Percentiles rank a stretch among this genome's conserved stretches.
phyloP scores from a whole-genome alignment of 2,888 invertebrate genomes.

The Archips xylosteana region DNA sequence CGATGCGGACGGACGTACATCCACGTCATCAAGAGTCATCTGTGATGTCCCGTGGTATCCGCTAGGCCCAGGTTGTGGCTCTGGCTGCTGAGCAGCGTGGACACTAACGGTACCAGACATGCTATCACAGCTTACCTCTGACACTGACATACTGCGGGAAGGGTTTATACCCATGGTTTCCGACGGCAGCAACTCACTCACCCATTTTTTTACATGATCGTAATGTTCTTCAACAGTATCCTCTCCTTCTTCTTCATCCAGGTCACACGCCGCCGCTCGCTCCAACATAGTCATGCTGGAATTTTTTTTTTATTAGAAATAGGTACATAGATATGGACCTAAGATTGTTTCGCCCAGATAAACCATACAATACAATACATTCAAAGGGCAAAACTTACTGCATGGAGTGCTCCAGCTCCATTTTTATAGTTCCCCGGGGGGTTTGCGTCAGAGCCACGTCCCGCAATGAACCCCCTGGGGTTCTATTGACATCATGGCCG shows the following conservation, averaged over 20 bases:
- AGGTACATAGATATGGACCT: not conserved
- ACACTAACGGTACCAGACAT: not conserved
- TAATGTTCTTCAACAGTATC: not conserved
- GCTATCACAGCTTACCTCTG: not conserved
- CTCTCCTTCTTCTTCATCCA: conserved; percentile 6
- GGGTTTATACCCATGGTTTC: not conserved
- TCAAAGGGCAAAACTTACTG: not conserved
- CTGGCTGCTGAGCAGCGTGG: not conserved
- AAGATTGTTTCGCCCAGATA: not conserved
- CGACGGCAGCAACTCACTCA: conserved; percentile 21
- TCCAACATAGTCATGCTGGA: not conserved
- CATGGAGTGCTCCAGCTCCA: not conserved
- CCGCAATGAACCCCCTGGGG: not conserved
- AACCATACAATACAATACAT: not conserved
- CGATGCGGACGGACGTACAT: not conserved
- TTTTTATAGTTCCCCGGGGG: not conserved
- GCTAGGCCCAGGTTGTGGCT: not conserved
- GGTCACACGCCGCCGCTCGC: not conserved
- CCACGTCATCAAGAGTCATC: not conserved
- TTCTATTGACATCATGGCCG: not conserved
- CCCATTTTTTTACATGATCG: conserved; percentile 17
- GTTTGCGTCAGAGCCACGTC: not conserved
- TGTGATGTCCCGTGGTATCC: not conserved
- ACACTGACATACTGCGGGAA: conserved; percentile 5
- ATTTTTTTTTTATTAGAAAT: not conserved